phyloP scores from a whole-genome alignment of 2,888 invertebrate genomes.

The Hartigia nigra region DNA sequence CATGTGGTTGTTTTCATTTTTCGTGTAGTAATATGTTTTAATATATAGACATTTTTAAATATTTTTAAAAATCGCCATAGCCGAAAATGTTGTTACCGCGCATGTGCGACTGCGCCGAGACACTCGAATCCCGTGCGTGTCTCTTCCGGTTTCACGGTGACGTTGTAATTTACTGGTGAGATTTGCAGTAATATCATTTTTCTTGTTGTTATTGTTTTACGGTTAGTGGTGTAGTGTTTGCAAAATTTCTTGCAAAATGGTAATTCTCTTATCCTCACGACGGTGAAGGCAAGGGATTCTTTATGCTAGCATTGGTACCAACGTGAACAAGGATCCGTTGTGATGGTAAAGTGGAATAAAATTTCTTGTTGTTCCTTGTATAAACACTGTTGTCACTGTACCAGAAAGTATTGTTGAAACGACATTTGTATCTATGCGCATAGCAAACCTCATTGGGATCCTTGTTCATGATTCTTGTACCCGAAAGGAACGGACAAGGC shows the following conservation, averaged over 20 bases:
- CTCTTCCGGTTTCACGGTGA: constrained; percentile 6
- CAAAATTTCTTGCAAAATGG: constrained; percentile 19
- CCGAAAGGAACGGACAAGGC: not conserved
- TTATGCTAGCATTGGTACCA: not conserved
- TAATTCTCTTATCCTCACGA: not conserved
- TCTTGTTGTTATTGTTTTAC: constrained; percentile 24
- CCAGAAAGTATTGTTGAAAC: not conserved
- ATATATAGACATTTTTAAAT: constrained; percentile 38
- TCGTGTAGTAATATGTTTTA: constrained; percentile 18
- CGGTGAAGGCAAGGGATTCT: not conserved
- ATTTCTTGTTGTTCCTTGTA: not conserved
- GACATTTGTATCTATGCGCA: not conserved
- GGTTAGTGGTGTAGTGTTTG: constrained; percentile 32
- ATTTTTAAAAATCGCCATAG: constrained; percentile 43
- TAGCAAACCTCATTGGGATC: not conserved
- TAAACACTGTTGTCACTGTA: not conserved
- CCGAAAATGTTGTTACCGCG: constrained; percentile 48
- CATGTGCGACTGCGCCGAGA: constrained; percentile 27
- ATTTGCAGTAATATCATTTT: constrained; percentile 33
- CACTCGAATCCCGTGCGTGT: constrained; percentile 25
- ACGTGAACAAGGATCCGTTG: not conserved
- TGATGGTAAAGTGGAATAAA: not conserved
- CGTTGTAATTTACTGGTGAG: constrained; percentile 40
- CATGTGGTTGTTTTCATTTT: constrained; percentile 19
- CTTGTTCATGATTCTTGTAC: not conserved